A percentile compares a stretch with the other conserved stretches of the same genome.
Evolutionary conservation across 2,888 invertebrate genomes (phyloP).

Genomic region (Hirtodrosophila confusa): DNA sequence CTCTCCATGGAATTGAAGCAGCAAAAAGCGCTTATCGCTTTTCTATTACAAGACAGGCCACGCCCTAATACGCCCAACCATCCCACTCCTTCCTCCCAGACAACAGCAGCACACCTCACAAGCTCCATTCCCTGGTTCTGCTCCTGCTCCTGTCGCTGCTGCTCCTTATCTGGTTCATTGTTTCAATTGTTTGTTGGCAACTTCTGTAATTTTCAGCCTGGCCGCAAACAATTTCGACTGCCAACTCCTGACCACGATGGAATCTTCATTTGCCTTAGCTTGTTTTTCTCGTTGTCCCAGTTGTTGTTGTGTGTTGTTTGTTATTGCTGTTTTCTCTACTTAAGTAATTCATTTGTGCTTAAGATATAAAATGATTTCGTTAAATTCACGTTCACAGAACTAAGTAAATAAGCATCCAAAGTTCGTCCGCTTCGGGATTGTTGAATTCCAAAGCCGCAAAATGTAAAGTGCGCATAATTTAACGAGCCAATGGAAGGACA

Average conservation of each 20-base stretch:
- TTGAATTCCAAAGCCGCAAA: conserved; percentile 67
- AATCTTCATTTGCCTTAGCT: conserved; percentile 32
- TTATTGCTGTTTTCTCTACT: conserved; percentile 48
- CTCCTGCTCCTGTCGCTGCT: background rate
- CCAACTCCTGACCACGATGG: conserved; percentile 44
- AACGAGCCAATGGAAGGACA: conserved; percentile 23
- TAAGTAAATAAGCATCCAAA: conserved; percentile 72
- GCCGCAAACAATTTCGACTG: conserved; percentile 50
- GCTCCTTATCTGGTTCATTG: conserved; percentile 54
- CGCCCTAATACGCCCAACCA: conserved; percentile 8
- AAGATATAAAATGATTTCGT: conserved; percentile 72
- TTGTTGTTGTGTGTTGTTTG: conserved; percentile 9
- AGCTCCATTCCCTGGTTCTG: conserved; percentile 2
- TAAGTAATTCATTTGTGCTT: conserved; percentile 77
- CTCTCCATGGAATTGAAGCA: conserved; percentile 68
- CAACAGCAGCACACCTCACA: conserved; percentile 36
- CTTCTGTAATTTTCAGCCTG: conserved; percentile 48
- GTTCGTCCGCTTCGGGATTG: conserved; percentile 38
- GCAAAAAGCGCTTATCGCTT: conserved; percentile 66
- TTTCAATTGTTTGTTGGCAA: conserved; percentile 58
- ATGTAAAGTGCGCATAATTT: conserved; percentile 77
- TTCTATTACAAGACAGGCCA: conserved; percentile 62
- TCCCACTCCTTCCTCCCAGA: background rate
- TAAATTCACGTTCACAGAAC: conserved; percentile 69
- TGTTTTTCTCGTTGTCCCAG: conserved; percentile 26